A percentile compares a stretch with the other conserved stretches of the same genome.
Evolutionary conservation across 2,888 invertebrate species (phyloP).

Genomic region (Lochmaea capreae): DNA sequence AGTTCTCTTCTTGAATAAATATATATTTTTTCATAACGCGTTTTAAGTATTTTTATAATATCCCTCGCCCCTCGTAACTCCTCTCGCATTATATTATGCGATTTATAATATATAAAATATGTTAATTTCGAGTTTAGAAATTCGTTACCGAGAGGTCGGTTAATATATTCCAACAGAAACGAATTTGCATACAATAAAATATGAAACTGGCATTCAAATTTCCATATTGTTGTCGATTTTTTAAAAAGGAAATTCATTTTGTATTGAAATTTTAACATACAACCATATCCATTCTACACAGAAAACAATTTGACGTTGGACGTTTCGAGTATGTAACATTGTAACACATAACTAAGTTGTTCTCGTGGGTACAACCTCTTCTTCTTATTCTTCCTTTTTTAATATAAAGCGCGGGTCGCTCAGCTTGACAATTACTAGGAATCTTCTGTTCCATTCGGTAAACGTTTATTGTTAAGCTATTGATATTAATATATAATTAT

Average conservation of each 20-base stretch:
- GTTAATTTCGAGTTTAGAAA: conserved; percentile 62
- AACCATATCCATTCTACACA: conserved; percentile 42
- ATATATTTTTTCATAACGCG: neutral
- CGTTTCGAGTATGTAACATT: conserved; percentile 44
- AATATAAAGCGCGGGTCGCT: conserved; percentile 19
- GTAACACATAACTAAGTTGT: conserved; percentile 46
- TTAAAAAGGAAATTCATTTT: conserved; percentile 51
- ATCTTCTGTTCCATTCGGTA: conserved; percentile 4
- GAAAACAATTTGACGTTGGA: conserved; percentile 48
- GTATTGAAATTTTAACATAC: conserved; percentile 50
- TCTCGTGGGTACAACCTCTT: conserved; percentile 38
- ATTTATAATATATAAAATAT: conserved; percentile 58
- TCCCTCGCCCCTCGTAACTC: conserved; percentile 37
- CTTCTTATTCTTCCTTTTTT: conserved; percentile 30
- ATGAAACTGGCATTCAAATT: conserved; percentile 62
- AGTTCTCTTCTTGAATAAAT: neutral
- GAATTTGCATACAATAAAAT: conserved; percentile 63
- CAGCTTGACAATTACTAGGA: conserved; percentile 34
- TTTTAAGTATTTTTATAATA: neutral
- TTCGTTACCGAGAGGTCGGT: conserved; percentile 59
- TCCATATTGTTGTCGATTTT: conserved; percentile 57
- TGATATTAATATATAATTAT: neutral
- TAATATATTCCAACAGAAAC: conserved; percentile 55
- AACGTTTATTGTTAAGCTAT: neutral
- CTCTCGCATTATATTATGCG: conserved; percentile 44